phyloP scores from a whole-genome alignment of 2,797 vertebrate species.

The Brotula barbata region DNA sequence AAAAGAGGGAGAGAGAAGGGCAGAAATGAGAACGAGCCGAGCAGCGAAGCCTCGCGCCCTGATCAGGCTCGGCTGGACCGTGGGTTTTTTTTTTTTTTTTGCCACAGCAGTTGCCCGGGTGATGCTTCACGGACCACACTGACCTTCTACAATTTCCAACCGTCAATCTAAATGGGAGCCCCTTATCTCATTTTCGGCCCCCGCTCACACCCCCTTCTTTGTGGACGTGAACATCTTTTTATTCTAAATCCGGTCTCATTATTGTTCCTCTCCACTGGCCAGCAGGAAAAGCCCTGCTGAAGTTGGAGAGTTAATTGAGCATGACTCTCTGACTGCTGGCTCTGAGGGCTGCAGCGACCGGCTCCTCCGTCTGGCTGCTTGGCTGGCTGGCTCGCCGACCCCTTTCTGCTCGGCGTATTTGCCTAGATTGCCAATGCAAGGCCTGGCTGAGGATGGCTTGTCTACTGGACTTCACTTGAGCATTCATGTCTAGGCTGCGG shows the following conservation, averaged over 20 bases:
- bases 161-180: slow-evolving; percentile 80
- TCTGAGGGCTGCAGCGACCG: slow-evolving; percentile 62
- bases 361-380: slow-evolving; percentile 66
- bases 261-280: slow-evolving; percentile 82
- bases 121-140: slow-evolving; percentile 74
- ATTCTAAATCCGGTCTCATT: slow-evolving; percentile 83
- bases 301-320: slow-evolving; percentile 84
- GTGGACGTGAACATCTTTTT: slow-evolving; percentile 83
- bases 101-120: slow-evolving; percentile 70
- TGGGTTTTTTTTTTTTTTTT: slow-evolving; percentile 49
- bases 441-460: slow-evolving; percentile 74
- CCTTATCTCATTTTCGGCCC: slow-evolving; percentile 70
- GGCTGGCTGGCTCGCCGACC: slow-evolving; percentile 54
- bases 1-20: slow-evolving; percentile 19
- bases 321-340: slow-evolving; percentile 72
- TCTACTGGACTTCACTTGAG: slow-evolving; percentile 80
- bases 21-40: slow-evolving; percentile 40
- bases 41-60: slow-evolving; percentile 59
- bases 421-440: slow-evolving; percentile 77
- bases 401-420: slow-evolving; percentile 75
- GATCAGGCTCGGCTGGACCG: slow-evolving; percentile 69
- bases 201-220: slow-evolving; percentile 70
- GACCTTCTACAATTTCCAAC: slow-evolving; percentile 80
- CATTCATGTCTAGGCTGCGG: slow-evolving; percentile 77
- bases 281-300: slow-evolving; percentile 80